Percentiles rank a stretch among this genome's conserved stretches.
phyloP scores from a whole-genome alignment of 2,888 invertebrate genomes.

The Lissocephala sabroskyi region DNA sequence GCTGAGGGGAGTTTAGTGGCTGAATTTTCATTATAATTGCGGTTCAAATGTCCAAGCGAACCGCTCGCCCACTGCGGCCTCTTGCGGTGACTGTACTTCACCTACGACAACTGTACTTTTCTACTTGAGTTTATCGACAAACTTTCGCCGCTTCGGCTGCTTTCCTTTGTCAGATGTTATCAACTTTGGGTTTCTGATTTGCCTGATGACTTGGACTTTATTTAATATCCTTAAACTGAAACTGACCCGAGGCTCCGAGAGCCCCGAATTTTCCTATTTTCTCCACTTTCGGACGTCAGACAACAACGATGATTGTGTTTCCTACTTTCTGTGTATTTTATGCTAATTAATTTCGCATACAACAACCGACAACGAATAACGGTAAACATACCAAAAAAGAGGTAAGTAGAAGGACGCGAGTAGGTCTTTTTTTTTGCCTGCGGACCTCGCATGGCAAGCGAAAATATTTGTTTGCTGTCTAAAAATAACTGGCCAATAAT shows the following conservation, averaged over 20 bases:
- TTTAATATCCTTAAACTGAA: too few relatives aligned
- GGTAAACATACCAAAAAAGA: slow-evolving; percentile 1
- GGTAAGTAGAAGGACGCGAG: background rate
- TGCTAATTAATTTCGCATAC: slow-evolving; percentile 52
- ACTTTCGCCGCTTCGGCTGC: too few relatives aligned
- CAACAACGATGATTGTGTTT: background rate
- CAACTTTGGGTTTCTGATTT: too few relatives aligned
- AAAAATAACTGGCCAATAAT: slow-evolving; percentile 21
- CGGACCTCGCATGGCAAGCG: background rate
- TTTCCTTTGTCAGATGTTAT: too few relatives aligned
- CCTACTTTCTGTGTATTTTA: slow-evolving; percentile 36
- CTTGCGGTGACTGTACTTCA: too few relatives aligned
- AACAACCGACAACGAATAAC: slow-evolving; percentile 8
- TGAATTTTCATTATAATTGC: slow-evolving; percentile 40
- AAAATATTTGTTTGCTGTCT: slow-evolving; percentile 16
- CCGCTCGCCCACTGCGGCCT: too few relatives aligned
- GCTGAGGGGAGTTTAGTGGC: too few relatives aligned
- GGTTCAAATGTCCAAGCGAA: background rate
- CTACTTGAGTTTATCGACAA: too few relatives aligned
- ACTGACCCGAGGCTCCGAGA: too few relatives aligned
- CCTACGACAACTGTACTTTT: too few relatives aligned
- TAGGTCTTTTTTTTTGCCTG: background rate
- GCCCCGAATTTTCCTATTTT: background rate
- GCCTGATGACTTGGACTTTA: too few relatives aligned
- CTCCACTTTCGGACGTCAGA: too few relatives aligned